Evolutionary conservation across 1,140 invertebrate genomes (phyloP).

Genomic region (Caenorhabditis inopinata): DNA sequence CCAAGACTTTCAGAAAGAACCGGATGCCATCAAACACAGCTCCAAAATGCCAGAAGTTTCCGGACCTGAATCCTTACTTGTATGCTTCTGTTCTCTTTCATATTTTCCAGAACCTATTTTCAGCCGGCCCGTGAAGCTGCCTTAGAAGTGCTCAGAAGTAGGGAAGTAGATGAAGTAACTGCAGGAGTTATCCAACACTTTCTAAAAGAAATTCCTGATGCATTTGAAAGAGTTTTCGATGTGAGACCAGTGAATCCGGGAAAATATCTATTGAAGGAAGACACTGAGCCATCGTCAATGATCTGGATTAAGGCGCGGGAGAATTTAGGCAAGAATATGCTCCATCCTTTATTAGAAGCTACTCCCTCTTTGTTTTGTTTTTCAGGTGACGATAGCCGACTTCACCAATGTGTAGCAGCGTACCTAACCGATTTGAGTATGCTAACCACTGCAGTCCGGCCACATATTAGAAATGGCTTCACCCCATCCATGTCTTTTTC

Average conservation of each 20-base stretch:
- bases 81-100: no score
- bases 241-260: slow-evolving; percentile 47
- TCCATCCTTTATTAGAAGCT: no score
- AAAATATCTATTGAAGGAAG: slow-evolving; percentile 37
- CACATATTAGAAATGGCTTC: slow-evolving; percentile 47
- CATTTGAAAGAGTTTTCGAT: slow-evolving; percentile 46
- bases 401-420: slow-evolving; percentile 45
- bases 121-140: slow-evolving; percentile 5
- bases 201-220: slow-evolving; percentile 40
- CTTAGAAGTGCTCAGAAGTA: neutral
- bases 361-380: neutral
- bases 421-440: slow-evolving; percentile 48
- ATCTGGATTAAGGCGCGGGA: slow-evolving; percentile 45
- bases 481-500: slow-evolving; percentile 54
- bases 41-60: slow-evolving; percentile 56
- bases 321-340: slow-evolving; percentile 30
- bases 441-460: slow-evolving; percentile 48
- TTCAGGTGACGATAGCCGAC: slow-evolving; percentile 44
- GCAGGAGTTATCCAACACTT: slow-evolving; percentile 33
- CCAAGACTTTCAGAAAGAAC: slow-evolving; percentile 38
- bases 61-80: slow-evolving; percentile 49
- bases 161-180: slow-evolving; percentile 24
- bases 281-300: slow-evolving; percentile 33
- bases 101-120: no score
- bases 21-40: slow-evolving; percentile 54